Conservation (phyloP, 23 tunicate species). For the Ciona savignyi region DNA sequence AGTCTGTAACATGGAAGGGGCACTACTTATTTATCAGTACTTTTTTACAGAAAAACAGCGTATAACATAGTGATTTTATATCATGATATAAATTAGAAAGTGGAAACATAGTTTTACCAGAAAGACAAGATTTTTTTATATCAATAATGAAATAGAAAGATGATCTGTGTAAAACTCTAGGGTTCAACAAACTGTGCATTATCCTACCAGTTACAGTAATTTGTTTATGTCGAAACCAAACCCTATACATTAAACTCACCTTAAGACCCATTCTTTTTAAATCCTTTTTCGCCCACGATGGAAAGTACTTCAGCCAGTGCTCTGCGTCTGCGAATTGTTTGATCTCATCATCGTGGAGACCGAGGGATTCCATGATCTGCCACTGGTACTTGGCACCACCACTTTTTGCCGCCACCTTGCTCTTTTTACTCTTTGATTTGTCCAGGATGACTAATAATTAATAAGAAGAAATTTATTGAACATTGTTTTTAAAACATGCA, state of each 20-base stretch:
- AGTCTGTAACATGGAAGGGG: constrained; percentile 30
- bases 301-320: constrained; percentile 90
- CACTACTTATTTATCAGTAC: too few relatives aligned
- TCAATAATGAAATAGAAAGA: too few relatives aligned
- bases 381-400: constrained; percentile 86
- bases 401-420: constrained; percentile 90
- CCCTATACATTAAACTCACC: constrained; percentile 13
- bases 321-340: constrained; percentile 67
- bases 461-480: constrained; percentile 1
- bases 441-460: constrained; percentile 65
- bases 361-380: constrained; percentile 91
- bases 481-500: constrained; percentile 3
- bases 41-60: too few relatives aligned
- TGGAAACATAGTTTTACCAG: too few relatives aligned
- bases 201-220: too few relatives aligned
- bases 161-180: too few relatives aligned
- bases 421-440: constrained; percentile 92
- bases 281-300: constrained; percentile 69
- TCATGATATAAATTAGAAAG: too few relatives aligned
- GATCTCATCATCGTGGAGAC: constrained; percentile 81
- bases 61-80: too few relatives aligned
- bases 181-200: too few relatives aligned
- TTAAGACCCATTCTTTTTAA: constrained; percentile 80
- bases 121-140: too few relatives aligned
- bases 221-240: too few relatives aligned